Conservation (phyloP, 2,113 vertebrate species). For the Deroptyus accipitrinus region DNA sequence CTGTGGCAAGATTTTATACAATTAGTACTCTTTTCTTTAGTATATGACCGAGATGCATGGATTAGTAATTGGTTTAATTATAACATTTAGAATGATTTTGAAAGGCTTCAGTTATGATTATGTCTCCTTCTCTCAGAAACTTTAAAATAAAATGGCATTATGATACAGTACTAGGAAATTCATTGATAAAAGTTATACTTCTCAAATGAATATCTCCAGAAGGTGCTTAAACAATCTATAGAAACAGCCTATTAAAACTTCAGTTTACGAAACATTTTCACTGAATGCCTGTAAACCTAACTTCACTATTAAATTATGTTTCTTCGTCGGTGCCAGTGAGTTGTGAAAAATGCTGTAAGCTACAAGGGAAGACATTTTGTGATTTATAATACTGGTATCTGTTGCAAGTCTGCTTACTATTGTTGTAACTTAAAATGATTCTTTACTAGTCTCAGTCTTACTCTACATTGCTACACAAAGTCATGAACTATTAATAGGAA, state of each 20-base stretch:
- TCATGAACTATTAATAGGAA: neutral
- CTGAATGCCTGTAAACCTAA: neutral
- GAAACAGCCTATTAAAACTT: conserved; percentile 28
- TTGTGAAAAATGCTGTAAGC: neutral
- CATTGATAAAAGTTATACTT: neutral
- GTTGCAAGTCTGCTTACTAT: neutral
- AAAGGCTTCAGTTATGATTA: conserved; percentile 29
- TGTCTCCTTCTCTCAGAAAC: conserved; percentile 1
- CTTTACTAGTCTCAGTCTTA: neutral
- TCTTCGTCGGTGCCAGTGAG: neutral
- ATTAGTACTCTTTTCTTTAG: neutral
- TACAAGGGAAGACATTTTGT: neutral
- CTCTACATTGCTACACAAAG: neutral
- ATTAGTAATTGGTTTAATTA: conserved; percentile 32
- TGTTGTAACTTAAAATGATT: neutral
- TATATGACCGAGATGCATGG: neutral
- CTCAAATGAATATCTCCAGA: conserved; percentile 1
- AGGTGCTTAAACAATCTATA: neutral
- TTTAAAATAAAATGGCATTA: conserved; percentile 40
- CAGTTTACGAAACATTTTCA: conserved; percentile 42
- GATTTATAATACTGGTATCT: conserved; percentile 19
- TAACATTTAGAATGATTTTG: conserved; percentile 31
- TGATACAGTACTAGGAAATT: neutral
- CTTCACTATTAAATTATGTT: conserved; percentile 3
- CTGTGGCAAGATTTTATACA: neutral